Percentiles rank a stretch among this genome's conserved stretches.
Conservation (phyloP, 2,113 vertebrate genomes). For the Menidia beryllina region DNA sequence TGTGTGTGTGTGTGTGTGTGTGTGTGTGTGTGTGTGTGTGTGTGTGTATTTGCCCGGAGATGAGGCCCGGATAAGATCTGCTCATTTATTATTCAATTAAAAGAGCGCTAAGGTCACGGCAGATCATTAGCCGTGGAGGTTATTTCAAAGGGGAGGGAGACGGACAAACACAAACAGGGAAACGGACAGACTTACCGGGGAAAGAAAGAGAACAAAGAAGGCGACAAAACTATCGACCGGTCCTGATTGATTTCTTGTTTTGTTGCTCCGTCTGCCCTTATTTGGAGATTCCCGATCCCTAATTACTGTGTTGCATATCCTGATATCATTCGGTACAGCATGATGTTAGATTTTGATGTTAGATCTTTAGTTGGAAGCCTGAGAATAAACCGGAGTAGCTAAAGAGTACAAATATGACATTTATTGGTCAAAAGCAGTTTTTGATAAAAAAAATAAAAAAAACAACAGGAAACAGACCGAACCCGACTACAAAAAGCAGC, state of each 20-base stretch:
- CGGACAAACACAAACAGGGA: conserved; percentile 16
- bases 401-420: no score
- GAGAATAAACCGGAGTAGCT: no score
- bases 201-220: neutral
- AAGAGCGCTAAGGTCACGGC: conserved; percentile 57
- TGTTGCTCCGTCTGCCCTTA: conserved; percentile 15
- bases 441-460: no score
- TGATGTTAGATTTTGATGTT: no score
- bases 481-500: no score
- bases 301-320: conserved; percentile 16
- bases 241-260: conserved; percentile 22
- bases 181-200: neutral
- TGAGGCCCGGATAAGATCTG: conserved; percentile 67
- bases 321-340: no score
- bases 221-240: conserved; percentile 8
- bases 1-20: no score
- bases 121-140: conserved; percentile 72
- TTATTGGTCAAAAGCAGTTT: no score
- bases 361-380: no score
- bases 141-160: conserved; percentile 63
- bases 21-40: conserved; percentile 16
- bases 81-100: conserved; percentile 81
- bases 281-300: conserved; percentile 17
- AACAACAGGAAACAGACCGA: no score
- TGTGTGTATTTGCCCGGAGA: conserved; percentile 27